Conservation (phyloP, 2,888 invertebrate species). For the Eilema sororculum region DNA sequence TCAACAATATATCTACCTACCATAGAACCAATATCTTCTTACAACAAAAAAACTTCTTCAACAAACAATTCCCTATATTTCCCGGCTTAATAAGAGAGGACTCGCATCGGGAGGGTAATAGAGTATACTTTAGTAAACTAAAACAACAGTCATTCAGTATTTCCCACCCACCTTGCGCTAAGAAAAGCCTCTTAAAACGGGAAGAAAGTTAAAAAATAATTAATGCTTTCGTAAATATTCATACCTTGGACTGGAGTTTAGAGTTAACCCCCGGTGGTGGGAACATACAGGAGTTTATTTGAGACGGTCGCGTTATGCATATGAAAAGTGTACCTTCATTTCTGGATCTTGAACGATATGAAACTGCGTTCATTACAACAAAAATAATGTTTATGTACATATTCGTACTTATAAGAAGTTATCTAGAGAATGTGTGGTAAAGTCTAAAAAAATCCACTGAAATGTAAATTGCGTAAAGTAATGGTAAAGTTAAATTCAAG, state of each 20-base stretch:
- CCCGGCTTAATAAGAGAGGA: slow-evolving; percentile 47
- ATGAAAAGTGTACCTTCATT: neutral
- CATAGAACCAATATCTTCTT: neutral
- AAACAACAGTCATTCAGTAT: slow-evolving; percentile 72
- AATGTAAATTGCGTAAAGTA: too few relatives aligned
- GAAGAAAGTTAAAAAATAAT: slow-evolving; percentile 87
- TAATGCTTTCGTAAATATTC: slow-evolving; percentile 88
- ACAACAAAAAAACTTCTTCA: slow-evolving; percentile 13
- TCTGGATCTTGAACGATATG: neutral
- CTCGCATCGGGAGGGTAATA: slow-evolving; percentile 42
- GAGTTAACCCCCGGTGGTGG: slow-evolving; percentile 75
- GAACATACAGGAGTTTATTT: slow-evolving; percentile 49
- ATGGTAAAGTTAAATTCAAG: too few relatives aligned
- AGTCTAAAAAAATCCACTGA: too few relatives aligned
- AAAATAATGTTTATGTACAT: too few relatives aligned
- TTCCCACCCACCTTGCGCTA: slow-evolving; percentile 68
- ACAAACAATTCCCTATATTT: slow-evolving; percentile 34
- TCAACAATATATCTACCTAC: neutral
- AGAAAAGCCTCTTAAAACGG: slow-evolving; percentile 82
- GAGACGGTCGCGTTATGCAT: slow-evolving; percentile 9
- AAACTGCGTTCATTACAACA: too few relatives aligned
- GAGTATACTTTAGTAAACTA: slow-evolving; percentile 54
- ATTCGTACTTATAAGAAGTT: too few relatives aligned
- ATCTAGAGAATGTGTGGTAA: too few relatives aligned
- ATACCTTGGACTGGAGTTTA: slow-evolving; percentile 83